Evolutionary conservation across 2,888 invertebrate genomes (phyloP).

Genomic region (Pterostichus niger): DNA sequence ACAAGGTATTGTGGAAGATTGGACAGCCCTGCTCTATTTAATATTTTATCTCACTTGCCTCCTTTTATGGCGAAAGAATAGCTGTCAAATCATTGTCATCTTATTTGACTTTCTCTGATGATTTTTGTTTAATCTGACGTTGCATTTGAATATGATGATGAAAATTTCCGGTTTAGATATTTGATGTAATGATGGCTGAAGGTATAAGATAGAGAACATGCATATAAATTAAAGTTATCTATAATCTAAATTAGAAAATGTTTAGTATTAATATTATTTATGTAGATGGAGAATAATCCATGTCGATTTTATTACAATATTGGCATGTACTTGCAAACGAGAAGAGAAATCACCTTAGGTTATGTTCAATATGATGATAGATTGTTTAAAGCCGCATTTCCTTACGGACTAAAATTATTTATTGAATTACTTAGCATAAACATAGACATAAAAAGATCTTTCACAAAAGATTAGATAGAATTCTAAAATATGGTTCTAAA

Average conservation of each 20-base stretch:
- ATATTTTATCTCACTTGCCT: no score
- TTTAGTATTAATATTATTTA: slow-evolving; percentile 26
- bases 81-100: slow-evolving; percentile 38
- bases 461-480: background rate
- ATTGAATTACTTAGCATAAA: background rate
- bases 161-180: slow-evolving; percentile 25
- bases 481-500: background rate
- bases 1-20: no score
- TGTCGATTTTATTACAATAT: slow-evolving; percentile 6
- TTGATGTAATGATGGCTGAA: slow-evolving; percentile 33
- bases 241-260: slow-evolving; percentile 46
- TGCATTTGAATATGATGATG: slow-evolving; percentile 35
- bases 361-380: background rate
- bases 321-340: slow-evolving; percentile 17
- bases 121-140: slow-evolving; percentile 46
- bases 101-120: slow-evolving; percentile 40
- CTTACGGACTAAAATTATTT: background rate
- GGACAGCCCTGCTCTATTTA: no score
- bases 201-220: slow-evolving; percentile 13
- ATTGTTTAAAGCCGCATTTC: background rate
- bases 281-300: slow-evolving; percentile 19
- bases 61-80: background rate
- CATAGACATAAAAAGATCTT: background rate
- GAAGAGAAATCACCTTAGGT: background rate
- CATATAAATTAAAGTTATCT: slow-evolving; percentile 41